Percentiles rank a stretch among this genome's conserved stretches.
phyloP scores from a whole-genome alignment of 2,113 vertebrate species.

The Menidia beryllina region DNA sequence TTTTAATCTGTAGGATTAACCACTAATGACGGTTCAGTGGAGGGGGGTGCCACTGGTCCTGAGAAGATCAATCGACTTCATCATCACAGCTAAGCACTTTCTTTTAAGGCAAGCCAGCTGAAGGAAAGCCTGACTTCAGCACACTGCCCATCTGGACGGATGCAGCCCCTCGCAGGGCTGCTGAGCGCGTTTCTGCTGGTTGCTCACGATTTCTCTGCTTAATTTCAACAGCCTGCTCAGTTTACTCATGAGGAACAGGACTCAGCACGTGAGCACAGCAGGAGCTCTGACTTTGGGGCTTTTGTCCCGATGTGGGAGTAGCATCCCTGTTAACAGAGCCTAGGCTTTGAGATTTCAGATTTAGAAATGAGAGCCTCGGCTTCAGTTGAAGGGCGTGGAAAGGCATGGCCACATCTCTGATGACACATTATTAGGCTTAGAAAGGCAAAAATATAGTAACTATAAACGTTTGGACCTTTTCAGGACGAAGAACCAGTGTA shows the following conservation, averaged over 20 bases:
- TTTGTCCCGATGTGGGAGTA: not conserved
- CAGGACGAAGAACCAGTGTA: not conserved
- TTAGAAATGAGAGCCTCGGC: constrained; percentile 2
- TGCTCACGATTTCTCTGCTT: not conserved
- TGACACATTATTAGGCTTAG: not conserved
- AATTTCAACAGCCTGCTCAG: constrained; percentile 5
- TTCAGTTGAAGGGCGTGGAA: too few relatives aligned
- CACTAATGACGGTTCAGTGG: constrained; percentile 66
- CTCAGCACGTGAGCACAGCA: not conserved
- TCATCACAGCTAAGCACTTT: constrained; percentile 76
- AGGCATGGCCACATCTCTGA: not conserved
- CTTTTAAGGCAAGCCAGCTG: constrained; percentile 52
- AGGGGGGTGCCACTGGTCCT: constrained; percentile 51
- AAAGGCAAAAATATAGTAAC: not conserved
- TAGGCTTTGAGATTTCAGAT: not conserved
- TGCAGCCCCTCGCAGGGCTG: constrained; percentile 54
- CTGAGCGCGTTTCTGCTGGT: constrained; percentile 8
- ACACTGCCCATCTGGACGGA: constrained; percentile 36
- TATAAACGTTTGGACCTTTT: not conserved
- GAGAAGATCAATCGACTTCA: constrained; percentile 54
- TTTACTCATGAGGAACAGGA: not conserved
- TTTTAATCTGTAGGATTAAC: constrained; percentile 55
- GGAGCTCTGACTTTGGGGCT: constrained; percentile 8
- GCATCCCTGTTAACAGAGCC: not conserved
- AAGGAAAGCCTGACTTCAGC: constrained; percentile 70